These are phyloP conservation scores for Psittacula cyanocephala DNA, from an alignment of 2,113 vertebrate species.

Conservation along the genomic window DNA sequence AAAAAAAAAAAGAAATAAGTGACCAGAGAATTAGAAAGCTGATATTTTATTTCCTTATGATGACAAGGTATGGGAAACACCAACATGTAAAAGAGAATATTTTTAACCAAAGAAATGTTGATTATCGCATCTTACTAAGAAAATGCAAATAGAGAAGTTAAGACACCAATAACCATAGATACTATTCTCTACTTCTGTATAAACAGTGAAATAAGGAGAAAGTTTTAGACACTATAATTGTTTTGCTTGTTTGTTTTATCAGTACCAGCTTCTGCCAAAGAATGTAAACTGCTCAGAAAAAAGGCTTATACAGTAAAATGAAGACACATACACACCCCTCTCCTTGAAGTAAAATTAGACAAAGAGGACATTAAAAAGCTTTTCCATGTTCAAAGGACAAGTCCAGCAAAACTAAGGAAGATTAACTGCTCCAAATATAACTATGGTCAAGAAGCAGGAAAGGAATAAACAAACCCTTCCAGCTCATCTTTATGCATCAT, in stretches of 20 bases:
- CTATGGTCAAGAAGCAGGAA: conserved; percentile 1
- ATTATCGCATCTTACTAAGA: not conserved
- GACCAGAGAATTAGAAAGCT: not conserved
- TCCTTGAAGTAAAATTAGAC: not conserved
- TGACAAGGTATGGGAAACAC: not conserved
- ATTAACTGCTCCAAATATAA: not conserved
- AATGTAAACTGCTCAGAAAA: not conserved
- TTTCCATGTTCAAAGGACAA: not conserved
- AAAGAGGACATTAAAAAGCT: not conserved
- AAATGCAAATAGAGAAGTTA: not conserved
- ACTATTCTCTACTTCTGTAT: not conserved
- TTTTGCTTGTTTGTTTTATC: not conserved
- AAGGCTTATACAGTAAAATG: not conserved
- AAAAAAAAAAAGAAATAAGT: not conserved
- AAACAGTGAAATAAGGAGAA: not conserved
- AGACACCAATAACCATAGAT: not conserved
- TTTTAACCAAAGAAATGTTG: not conserved
- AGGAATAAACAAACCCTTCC: conserved; percentile 20
- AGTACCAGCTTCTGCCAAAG: not conserved
- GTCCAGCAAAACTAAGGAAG: not conserved
- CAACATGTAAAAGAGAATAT: not conserved
- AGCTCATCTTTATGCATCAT: conserved; percentile 54
- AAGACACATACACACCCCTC: fast-evolving
- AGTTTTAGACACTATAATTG: not conserved
- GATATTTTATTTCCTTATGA: not conserved